A percentile compares a stretch with the other conserved stretches of the same genome.
Evolutionary conservation across 1,140 invertebrate genomes (phyloP).

Genomic region (Drosophila sechellia): DNA sequence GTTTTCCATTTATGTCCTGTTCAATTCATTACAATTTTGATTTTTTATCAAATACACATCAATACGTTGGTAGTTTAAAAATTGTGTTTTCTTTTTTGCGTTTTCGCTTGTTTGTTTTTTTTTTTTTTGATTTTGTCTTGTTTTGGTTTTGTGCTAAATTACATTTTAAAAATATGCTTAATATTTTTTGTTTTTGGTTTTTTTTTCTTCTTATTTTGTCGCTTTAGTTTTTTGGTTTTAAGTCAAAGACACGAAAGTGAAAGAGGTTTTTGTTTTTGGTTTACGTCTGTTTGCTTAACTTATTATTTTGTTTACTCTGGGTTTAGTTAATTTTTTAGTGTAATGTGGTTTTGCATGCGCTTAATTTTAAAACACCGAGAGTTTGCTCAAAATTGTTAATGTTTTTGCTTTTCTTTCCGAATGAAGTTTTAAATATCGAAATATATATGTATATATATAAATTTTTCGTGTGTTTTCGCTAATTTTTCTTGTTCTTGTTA

Average conservation of each 20-base stretch:
- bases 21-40: constrained; percentile 39
- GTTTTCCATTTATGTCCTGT: constrained; percentile 22
- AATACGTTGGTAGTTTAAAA: constrained; percentile 81
- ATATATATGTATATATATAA: constrained; percentile 69
- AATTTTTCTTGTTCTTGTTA: constrained; percentile 58
- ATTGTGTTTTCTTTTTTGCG: constrained; percentile 54
- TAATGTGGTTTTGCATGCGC: constrained; percentile 71
- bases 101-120: constrained; percentile 34
- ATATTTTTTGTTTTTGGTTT: constrained; percentile 54
- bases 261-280: constrained; percentile 83
- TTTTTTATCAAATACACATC: constrained; percentile 80
- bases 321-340: constrained; percentile 62
- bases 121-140: constrained; percentile 46
- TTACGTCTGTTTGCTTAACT: constrained; percentile 75
- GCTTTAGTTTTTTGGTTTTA: constrained; percentile 65
- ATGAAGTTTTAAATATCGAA: constrained; percentile 80
- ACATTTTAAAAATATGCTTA: constrained; percentile 83
- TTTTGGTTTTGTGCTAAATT: constrained; percentile 79
- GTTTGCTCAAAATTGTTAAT: constrained; percentile 72
- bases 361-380: constrained; percentile 81
- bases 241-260: constrained; percentile 85
- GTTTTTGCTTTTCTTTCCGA: constrained; percentile 60
- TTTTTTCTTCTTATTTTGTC: constrained; percentile 45
- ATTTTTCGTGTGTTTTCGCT: constrained; percentile 55
- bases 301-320: constrained; percentile 67